A percentile compares a stretch with the other conserved stretches of the same genome.
phyloP scores from a whole-genome alignment of 2,113 vertebrate genomes.

The Esox niger region DNA sequence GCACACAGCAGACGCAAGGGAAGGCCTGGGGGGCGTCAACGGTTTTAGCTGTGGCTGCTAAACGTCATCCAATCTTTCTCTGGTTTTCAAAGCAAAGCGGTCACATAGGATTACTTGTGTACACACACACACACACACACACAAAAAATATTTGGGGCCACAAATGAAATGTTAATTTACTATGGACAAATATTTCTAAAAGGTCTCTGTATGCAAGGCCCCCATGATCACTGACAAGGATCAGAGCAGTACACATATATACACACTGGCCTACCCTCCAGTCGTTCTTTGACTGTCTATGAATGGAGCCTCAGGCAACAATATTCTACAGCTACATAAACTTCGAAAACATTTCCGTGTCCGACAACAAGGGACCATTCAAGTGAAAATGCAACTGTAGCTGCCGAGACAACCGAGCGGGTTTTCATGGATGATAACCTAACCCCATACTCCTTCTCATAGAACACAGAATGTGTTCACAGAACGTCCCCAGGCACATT shows the following conservation, averaged over 20 bases:
- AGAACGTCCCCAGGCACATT: conserved; percentile 34
- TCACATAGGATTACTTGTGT: too few relatives aligned
- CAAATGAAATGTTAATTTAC: too few relatives aligned
- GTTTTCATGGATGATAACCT: conserved; percentile 45
- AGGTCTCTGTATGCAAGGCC: too few relatives aligned
- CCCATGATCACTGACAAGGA: too few relatives aligned
- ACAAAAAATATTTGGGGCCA: too few relatives aligned
- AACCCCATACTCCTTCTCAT: conserved; percentile 27
- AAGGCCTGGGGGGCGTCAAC: conserved; percentile 21
- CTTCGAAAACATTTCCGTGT: conserved; percentile 66
- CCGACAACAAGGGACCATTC: conserved; percentile 64
- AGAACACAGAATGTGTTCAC: too few relatives aligned
- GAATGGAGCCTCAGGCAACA: conserved; percentile 50
- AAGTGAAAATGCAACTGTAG: conserved; percentile 52
- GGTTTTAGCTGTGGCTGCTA: conserved; percentile 48
- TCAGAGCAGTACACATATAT: too few relatives aligned
- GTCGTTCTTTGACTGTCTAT: conserved; percentile 36
- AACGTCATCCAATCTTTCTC: conserved; percentile 42
- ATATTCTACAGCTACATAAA: conserved; percentile 56
- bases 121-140: too few relatives aligned
- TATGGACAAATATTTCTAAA: too few relatives aligned
- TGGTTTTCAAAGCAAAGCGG: conserved; percentile 44
- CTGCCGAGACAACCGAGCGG: conserved; percentile 46
- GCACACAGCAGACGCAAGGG: too few relatives aligned
- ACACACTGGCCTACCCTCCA: conserved; percentile 6